phyloP scores from a whole-genome alignment of 2,888 invertebrate genomes.

The Esperia sulphurella region DNA sequence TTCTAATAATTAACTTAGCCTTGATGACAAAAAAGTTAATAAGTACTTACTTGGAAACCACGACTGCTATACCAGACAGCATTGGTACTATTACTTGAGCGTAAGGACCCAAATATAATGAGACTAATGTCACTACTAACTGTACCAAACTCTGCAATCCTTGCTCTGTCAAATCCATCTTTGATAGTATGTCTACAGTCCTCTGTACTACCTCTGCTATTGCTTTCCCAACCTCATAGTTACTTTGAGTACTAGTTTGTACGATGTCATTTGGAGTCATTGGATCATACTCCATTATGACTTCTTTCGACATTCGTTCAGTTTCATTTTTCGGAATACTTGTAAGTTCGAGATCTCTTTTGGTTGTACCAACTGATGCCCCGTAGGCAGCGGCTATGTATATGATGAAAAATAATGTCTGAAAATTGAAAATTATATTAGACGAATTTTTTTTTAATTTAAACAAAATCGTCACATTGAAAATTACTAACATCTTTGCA shows the following conservation, averaged over 20 bases:
- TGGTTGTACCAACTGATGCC: background rate
- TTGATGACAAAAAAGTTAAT: background rate
- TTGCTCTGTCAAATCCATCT: constrained; percentile 9
- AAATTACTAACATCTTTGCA: no score
- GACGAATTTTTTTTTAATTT: background rate
- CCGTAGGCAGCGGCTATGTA: background rate
- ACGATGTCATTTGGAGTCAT: background rate
- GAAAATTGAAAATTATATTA: background rate
- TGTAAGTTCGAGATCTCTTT: background rate
- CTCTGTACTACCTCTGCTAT: background rate
- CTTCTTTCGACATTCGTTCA: background rate
- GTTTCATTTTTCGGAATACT: background rate
- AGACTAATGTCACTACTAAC: constrained; percentile 12
- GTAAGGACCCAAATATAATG: constrained; percentile 15
- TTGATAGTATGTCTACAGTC: constrained; percentile 13
- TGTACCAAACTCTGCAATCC: constrained; percentile 9
- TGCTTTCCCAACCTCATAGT: background rate
- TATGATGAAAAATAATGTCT: background rate
- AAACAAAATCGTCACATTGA: background rate
- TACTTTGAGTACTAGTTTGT: background rate
- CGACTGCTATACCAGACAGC: constrained; percentile 13
- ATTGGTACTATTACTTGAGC: constrained; percentile 15
- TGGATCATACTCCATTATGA: background rate
- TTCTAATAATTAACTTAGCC: background rate
- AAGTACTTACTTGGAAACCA: constrained; percentile 15